These are phyloP conservation scores for Sitta europaea DNA, from an alignment of 2,113 vertebrate genomes.

Conservation along the genomic window DNA sequence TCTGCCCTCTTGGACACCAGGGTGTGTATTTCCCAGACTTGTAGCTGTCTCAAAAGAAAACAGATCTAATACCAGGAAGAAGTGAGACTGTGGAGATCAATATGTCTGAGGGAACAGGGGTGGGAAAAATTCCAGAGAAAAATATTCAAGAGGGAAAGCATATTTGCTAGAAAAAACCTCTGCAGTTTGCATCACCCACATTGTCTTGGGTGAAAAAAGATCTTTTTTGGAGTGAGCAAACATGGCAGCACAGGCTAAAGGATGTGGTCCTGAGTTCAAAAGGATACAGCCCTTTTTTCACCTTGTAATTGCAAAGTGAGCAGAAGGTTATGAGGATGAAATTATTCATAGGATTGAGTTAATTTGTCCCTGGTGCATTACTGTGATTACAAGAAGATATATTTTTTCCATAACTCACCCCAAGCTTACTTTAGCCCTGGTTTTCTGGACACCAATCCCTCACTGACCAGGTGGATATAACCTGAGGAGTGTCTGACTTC, in stretches of 20 bases:
- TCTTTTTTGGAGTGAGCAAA: background rate
- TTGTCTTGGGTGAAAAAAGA: background rate
- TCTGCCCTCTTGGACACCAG: slow-evolving; percentile 4
- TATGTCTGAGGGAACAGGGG: background rate
- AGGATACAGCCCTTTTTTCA: background rate
- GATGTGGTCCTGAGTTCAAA: background rate
- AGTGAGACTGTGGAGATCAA: background rate
- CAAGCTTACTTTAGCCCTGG: background rate
- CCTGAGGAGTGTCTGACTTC: background rate
- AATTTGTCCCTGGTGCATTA: background rate
- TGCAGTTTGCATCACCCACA: background rate
- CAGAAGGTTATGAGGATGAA: background rate
- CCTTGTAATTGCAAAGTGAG: background rate
- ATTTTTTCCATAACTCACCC: background rate
- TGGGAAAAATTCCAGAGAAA: background rate
- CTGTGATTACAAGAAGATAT: background rate
- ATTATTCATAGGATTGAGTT: background rate
- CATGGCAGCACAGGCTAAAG: background rate
- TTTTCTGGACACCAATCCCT: background rate
- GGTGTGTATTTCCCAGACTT: background rate
- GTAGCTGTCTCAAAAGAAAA: slow-evolving; percentile 6
- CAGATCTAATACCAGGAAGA: background rate
- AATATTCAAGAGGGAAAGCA: background rate
- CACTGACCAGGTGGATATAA: background rate
- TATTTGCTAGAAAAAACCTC: background rate